Conservation (phyloP, 92 coral and sea anemone genomes). For the Micromussa lordhowensis region DNA sequence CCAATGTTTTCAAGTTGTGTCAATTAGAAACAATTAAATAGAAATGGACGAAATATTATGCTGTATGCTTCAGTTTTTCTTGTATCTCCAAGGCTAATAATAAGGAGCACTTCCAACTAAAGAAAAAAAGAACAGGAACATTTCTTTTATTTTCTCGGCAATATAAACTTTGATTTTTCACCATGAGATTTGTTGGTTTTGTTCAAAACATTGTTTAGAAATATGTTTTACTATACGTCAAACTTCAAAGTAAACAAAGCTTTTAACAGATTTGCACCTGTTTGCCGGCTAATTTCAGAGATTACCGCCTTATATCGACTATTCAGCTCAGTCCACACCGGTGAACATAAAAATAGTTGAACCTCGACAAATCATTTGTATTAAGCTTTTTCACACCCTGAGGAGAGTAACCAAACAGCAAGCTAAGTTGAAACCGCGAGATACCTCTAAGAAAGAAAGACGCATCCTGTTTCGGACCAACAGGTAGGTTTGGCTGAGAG, state of each 20-base stretch:
- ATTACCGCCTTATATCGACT: background rate
- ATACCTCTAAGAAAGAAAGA: background rate
- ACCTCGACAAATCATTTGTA: background rate
- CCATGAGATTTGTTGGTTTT: no score
- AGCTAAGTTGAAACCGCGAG: background rate
- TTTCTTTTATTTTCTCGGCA: background rate
- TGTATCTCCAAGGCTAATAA: background rate
- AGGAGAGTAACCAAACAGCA: background rate
- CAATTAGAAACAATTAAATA: no score
- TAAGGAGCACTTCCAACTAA: background rate
- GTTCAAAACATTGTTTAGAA: no score
- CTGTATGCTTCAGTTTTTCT: no score
- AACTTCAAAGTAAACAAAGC: background rate
- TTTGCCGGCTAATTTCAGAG: background rate
- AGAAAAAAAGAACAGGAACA: background rate
- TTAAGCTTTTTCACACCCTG: background rate
- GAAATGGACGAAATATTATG: no score
- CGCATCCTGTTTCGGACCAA: background rate
- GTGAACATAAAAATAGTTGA: no score
- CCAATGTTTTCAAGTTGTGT: background rate
- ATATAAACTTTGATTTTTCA: no score
- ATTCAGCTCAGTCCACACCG: no score
- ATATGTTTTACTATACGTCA: no score
- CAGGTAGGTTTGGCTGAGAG: background rate
- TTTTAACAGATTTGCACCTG: background rate